phyloP scores from a whole-genome alignment of 2,888 invertebrate genomes.

The Plemyria rubiginata region DNA sequence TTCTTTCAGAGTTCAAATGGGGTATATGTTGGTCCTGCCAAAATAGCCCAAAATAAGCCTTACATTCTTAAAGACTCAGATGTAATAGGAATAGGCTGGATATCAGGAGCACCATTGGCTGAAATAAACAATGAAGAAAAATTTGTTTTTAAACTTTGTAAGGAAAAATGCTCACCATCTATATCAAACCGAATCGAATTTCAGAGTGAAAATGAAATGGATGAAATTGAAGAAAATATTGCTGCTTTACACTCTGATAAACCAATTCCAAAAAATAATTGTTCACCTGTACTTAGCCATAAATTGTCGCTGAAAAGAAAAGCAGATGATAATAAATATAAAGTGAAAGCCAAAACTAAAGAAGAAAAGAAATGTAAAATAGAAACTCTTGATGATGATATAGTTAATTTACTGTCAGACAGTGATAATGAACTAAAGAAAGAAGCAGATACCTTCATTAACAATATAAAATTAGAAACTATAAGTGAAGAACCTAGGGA shows the following conservation, averaged over 20 bases:
- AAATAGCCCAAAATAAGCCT: slow-evolving; percentile 64
- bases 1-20: slow-evolving; percentile 85
- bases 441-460: slow-evolving; percentile 35
- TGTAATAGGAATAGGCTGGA: slow-evolving; percentile 84
- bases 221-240: slow-evolving; percentile 57
- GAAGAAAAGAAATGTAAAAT: slow-evolving; percentile 34
- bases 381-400: slow-evolving; percentile 42
- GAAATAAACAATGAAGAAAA: slow-evolving; percentile 66
- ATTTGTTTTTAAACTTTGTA: slow-evolving; percentile 67
- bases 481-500: slow-evolving; percentile 44
- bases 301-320: slow-evolving; percentile 62
- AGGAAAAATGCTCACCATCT: slow-evolving; percentile 44
- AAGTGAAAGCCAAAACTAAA: slow-evolving; percentile 46
- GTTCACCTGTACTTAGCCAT: slow-evolving; percentile 44
- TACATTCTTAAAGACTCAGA: slow-evolving; percentile 70
- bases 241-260: slow-evolving; percentile 43
- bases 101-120: slow-evolving; percentile 54
- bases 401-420: slow-evolving; percentile 60
- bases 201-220: slow-evolving; percentile 61
- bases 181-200: slow-evolving; percentile 56
- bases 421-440: slow-evolving; percentile 57
- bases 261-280: slow-evolving; percentile 9
- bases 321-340: slow-evolving; percentile 38
- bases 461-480: slow-evolving; percentile 58
- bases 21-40: slow-evolving; percentile 78